Evolutionary conservation across 2,797 vertebrate species (phyloP).

Genomic region (Acipenser oxyrinchus): DNA sequence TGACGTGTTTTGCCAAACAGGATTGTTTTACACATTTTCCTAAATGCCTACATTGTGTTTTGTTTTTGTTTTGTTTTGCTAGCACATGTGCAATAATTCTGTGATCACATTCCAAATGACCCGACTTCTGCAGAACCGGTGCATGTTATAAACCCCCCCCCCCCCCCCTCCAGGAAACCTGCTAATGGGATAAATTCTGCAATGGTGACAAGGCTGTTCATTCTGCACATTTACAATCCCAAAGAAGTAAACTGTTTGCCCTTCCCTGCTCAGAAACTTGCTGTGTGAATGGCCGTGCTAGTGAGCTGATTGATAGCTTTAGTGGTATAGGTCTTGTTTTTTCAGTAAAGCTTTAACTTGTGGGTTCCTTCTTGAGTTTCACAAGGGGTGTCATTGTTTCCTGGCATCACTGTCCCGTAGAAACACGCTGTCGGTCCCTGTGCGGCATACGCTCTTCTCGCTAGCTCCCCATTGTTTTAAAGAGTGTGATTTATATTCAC

Average conservation of each 20-base stretch:
- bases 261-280: background rate
- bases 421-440: conserved; percentile 44
- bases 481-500: conserved; percentile 37
- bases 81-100: no score
- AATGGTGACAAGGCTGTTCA: no score
- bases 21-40: no score
- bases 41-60: no score
- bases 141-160: no score
- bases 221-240: no score
- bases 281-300: background rate
- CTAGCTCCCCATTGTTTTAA: conserved; percentile 36
- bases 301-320: conserved; percentile 17
- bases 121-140: no score
- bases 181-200: no score
- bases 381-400: conserved; percentile 49
- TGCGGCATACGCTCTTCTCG: conserved; percentile 33
- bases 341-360: conserved; percentile 33
- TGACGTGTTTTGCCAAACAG: no score
- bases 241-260: background rate
- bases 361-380: conserved; percentile 56
- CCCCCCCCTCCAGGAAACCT: no score
- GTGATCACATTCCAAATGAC: no score
- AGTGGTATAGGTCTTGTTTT: conserved; percentile 46
- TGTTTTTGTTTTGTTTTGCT: no score
- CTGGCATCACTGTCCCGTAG: conserved; percentile 39